Evolutionary conservation across 2,113 vertebrate genomes (phyloP).

Genomic region (Nerophis ophidion): DNA sequence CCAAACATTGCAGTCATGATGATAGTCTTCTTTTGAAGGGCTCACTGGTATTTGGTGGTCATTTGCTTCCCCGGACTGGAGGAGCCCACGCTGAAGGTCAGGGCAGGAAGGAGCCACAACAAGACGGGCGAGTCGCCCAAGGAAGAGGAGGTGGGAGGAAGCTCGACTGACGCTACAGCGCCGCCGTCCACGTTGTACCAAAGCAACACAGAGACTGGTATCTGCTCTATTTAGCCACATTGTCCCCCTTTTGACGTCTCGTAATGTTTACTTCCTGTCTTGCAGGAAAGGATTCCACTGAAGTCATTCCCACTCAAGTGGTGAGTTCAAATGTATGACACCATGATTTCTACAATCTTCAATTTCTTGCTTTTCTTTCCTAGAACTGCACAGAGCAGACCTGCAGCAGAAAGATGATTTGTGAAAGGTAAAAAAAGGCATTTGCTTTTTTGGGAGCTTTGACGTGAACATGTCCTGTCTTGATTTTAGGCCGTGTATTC

Average conservation of each 20-base stretch:
- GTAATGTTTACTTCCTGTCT: neutral
- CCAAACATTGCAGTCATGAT: neutral
- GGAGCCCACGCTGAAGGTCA: constrained; percentile 69
- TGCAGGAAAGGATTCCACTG: neutral
- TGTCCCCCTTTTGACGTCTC: no score
- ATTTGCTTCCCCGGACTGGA: constrained; percentile 92
- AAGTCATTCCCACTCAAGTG: neutral
- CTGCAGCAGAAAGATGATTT: constrained; percentile 47
- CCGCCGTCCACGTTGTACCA: neutral
- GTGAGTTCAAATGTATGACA: neutral
- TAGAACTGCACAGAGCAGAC: constrained; percentile 69
- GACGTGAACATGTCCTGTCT: neutral
- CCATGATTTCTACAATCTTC: neutral
- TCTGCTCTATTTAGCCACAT: neutral
- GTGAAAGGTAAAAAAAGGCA: constrained; percentile 55
- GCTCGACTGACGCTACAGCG: constrained; percentile 9
- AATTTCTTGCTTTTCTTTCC: neutral
- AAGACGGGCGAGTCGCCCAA: constrained; percentile 4
- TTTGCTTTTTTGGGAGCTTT: neutral
- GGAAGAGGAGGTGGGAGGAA: constrained; percentile 18
- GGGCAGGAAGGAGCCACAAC: constrained; percentile 1
- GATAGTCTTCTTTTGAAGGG: constrained; percentile 62
- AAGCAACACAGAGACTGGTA: constrained; percentile 24
- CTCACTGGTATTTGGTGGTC: constrained; percentile 95
- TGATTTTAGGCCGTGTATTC: constrained; percentile 85